Evolutionary conservation across 64 coral and sea anemone genomes (phyloP).

Genomic region (Actinia equina): DNA sequence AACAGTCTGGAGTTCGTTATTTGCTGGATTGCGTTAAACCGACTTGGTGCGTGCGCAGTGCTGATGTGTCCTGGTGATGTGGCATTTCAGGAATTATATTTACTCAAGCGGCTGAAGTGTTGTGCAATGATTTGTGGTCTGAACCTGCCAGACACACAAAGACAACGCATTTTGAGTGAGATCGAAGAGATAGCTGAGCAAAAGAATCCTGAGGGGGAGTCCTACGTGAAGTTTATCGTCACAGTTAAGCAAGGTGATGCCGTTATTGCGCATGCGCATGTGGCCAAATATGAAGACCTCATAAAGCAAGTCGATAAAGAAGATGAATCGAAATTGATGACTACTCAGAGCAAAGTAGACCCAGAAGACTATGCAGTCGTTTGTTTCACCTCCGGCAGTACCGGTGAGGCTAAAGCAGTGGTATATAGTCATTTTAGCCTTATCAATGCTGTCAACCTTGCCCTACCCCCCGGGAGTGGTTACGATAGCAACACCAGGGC

Average conservation of each 20-base stretch:
- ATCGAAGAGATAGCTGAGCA: not conserved
- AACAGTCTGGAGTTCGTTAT: conserved; percentile 7
- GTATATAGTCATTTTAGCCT: not conserved
- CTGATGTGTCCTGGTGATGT: conserved; percentile 11
- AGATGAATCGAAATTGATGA: not conserved
- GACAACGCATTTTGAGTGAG: not conserved
- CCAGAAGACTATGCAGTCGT: conserved; percentile 4
- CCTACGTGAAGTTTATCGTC: conserved; percentile 2
- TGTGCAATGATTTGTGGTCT: not conserved
- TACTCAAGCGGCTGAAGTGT: not conserved
- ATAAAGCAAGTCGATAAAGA: not conserved
- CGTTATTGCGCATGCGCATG: not conserved
- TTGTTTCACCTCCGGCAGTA: conserved; percentile 19
- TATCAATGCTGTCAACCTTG: not conserved
- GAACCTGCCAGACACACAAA: not conserved
- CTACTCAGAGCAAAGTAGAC: not conserved
- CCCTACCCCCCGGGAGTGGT: not conserved
- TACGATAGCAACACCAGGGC: not conserved
- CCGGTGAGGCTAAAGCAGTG: conserved; percentile 19
- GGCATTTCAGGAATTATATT: not conserved
- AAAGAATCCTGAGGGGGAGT: not conserved
- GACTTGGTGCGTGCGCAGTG: conserved; percentile 19
- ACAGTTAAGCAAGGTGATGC: conserved; percentile 7
- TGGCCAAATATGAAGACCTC: not conserved
- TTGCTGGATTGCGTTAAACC: not conserved